These are phyloP conservation scores for Aleadryas rufinucha DNA, from an alignment of 2,113 vertebrate genomes.

Conservation along the genomic window DNA sequence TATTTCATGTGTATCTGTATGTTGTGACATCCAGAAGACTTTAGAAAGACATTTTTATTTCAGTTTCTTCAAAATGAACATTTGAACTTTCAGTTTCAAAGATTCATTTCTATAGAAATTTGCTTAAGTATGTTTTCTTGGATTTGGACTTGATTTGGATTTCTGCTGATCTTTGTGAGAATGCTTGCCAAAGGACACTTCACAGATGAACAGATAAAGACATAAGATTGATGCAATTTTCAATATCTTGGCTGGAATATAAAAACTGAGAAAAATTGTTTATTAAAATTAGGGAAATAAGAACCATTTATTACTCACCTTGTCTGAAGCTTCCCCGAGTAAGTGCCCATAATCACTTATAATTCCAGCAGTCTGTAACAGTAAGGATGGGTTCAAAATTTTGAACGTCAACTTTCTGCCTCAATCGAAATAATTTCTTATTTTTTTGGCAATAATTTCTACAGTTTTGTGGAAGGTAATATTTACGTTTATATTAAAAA, in stretches of 20 bases:
- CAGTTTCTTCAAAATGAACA: background rate
- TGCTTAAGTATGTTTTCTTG: background rate
- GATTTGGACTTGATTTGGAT: background rate
- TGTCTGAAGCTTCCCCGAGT: background rate
- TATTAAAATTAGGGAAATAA: background rate
- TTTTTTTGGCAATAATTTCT: background rate
- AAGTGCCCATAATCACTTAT: accelerated
- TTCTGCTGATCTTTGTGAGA: background rate
- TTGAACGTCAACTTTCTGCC: background rate
- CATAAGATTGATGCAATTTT: background rate
- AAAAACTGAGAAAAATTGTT: background rate
- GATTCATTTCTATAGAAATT: background rate
- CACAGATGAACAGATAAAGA: background rate
- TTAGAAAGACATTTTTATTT: background rate
- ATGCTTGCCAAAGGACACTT: background rate
- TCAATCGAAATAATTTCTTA: background rate
- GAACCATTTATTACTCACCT: background rate
- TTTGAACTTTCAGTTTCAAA: background rate
- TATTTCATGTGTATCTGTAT: background rate
- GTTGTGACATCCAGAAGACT: background rate
- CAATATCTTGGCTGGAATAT: background rate
- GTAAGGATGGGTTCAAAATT: background rate
- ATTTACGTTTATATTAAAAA: background rate
- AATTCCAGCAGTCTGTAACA: background rate
- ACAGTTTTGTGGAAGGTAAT: background rate